These are phyloP conservation scores for Choristoneura rosaceana DNA, from an alignment of 2,888 invertebrate genomes.

Conservation along the genomic window DNA sequence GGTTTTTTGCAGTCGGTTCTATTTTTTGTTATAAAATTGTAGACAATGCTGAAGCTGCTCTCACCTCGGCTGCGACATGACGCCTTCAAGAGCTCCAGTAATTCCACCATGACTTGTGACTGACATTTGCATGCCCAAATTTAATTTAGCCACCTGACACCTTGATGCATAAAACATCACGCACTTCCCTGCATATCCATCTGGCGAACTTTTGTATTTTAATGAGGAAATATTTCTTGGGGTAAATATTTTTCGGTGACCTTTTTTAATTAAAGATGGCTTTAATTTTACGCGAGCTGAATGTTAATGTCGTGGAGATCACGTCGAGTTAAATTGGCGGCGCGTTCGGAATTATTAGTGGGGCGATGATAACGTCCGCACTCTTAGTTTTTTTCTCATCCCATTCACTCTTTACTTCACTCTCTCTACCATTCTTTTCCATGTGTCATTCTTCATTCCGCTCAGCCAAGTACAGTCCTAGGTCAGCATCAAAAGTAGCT, in stretches of 20 bases:
- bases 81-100: slow-evolving; percentile 46
- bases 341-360: slow-evolving; percentile 32
- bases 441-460: too few relatives aligned
- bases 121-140: slow-evolving; percentile 71
- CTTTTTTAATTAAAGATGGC: slow-evolving; percentile 42
- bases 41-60: not conserved
- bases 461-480: too few relatives aligned
- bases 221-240: slow-evolving; percentile 45
- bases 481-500: too few relatives aligned
- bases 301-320: slow-evolving; percentile 31
- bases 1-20: too few relatives aligned
- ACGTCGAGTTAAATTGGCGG: slow-evolving; percentile 40
- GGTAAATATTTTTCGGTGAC: slow-evolving; percentile 38
- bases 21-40: too few relatives aligned
- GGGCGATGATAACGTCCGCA: slow-evolving; percentile 25
- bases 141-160: slow-evolving; percentile 74
- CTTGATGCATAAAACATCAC: slow-evolving; percentile 73
- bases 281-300: slow-evolving; percentile 39
- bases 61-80: not conserved
- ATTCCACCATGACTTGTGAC: slow-evolving; percentile 62
- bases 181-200: slow-evolving; percentile 63
- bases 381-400: too few relatives aligned
- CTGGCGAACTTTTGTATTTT: slow-evolving; percentile 65
- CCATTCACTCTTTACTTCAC: too few relatives aligned
- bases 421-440: too few relatives aligned